phyloP scores from a whole-genome alignment of 2,797 vertebrate genomes.

The Sebastes umbrosus region DNA sequence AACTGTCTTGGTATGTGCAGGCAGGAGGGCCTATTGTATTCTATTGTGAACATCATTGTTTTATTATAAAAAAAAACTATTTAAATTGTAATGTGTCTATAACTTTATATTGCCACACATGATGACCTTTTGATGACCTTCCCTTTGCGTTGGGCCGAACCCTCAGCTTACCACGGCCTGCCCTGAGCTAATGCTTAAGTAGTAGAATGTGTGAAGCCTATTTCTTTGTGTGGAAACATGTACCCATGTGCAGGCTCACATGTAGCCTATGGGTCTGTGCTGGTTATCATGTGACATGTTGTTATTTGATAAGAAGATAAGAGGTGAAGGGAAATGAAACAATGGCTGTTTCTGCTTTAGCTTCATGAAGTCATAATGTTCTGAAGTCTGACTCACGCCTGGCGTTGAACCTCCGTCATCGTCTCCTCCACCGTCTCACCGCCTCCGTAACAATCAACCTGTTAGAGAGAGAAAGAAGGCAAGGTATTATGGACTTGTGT shows the following conservation, averaged over 20 bases:
- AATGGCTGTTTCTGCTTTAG: constrained; percentile 36
- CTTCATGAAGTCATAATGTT: constrained; percentile 25
- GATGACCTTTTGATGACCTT: no score
- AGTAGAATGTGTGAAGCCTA: neutral
- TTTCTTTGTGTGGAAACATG: neutral
- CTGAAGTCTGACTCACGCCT: constrained; percentile 28
- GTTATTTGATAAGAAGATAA: constrained; percentile 32
- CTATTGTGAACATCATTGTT: no score
- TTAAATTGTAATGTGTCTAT: no score
- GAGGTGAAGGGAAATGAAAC: constrained; percentile 41
- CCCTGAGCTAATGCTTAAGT: no score
- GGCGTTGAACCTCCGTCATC: constrained; percentile 14
- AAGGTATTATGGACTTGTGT: neutral
- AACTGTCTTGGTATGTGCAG: no score
- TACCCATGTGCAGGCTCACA: neutral
- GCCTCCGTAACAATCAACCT: constrained; percentile 18
- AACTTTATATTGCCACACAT: no score
- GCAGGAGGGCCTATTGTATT: no score
- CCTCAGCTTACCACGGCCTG: no score
- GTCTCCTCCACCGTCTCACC: neutral
- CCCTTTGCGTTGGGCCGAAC: accelerated
- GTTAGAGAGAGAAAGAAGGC: neutral
- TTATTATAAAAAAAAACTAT: no score
- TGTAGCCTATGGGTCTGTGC: neutral
- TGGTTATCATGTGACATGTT: neutral